These are phyloP conservation scores for Clarias laeviceps DNA, from an alignment of 2,797 vertebrate species.

Conservation along the genomic window DNA sequence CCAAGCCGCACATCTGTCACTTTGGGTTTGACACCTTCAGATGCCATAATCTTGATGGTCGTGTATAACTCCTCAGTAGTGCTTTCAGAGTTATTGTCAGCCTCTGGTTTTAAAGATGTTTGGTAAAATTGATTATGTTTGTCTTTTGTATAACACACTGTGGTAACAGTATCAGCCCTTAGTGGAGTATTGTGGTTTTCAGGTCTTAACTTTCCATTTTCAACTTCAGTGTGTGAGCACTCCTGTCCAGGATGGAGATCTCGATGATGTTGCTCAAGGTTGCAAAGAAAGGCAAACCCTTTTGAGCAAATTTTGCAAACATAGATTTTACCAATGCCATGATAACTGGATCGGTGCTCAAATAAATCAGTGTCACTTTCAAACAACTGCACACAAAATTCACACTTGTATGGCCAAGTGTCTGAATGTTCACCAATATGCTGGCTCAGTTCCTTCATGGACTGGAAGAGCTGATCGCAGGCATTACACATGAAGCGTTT, in stretches of 20 bases:
- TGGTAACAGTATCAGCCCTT: constrained; percentile 55
- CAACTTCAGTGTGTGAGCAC: constrained; percentile 88
- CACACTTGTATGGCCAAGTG: constrained; percentile 98
- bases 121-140: constrained; percentile 31
- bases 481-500: constrained; percentile 97
- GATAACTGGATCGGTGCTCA: constrained; percentile 90
- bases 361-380: constrained; percentile 82
- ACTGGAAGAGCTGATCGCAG: constrained; percentile 89
- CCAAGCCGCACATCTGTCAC: constrained; percentile 93
- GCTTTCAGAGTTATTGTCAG: constrained; percentile 78
- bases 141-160: constrained; percentile 48
- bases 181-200: constrained; percentile 91
- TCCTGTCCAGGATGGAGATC: constrained; percentile 91
- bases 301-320: constrained; percentile 92
- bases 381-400: constrained; percentile 97
- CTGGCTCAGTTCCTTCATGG: constrained; percentile 93
- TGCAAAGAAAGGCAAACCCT: constrained; percentile 97
- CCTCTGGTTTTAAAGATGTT: constrained; percentile 62
- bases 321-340: constrained; percentile 93
- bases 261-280: constrained; percentile 94
- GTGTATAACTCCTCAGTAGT: constrained; percentile 90
- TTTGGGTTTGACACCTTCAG: constrained; percentile 85
- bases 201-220: constrained; percentile 91
- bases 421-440: constrained; percentile 89
- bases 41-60: constrained; percentile 93